Percentiles rank a stretch among this genome's conserved stretches.
Evolutionary conservation across 2,113 vertebrate genomes (phyloP).

Genomic region (Lynx canadensis): DNA sequence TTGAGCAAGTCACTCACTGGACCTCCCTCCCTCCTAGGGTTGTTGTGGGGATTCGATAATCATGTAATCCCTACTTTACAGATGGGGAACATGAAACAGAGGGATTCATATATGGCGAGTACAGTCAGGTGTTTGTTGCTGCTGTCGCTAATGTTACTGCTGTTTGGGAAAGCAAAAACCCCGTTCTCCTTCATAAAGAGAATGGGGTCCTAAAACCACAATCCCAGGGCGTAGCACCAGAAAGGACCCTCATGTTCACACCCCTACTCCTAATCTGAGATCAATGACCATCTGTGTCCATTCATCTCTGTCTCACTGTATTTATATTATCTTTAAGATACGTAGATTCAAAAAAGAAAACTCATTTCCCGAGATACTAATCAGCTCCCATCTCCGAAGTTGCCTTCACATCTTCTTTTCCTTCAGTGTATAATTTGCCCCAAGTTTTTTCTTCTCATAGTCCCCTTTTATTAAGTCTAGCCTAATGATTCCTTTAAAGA

Average conservation of each 20-base stretch:
- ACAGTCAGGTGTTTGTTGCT: neutral
- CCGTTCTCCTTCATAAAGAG: neutral
- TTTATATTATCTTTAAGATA: constrained; percentile 39
- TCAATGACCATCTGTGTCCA: neutral
- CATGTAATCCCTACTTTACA: neutral
- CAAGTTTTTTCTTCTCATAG: constrained; percentile 39
- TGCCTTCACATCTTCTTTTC: constrained; percentile 14
- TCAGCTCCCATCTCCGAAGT: neutral
- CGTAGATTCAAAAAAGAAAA: neutral
- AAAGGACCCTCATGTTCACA: neutral
- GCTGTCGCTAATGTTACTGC: neutral
- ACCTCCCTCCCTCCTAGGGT: no score
- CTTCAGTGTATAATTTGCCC: constrained; percentile 40
- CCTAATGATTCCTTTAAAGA: constrained; percentile 60
- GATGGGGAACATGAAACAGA: neutral
- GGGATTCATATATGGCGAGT: no score
- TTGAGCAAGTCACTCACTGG: neutral
- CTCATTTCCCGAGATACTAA: constrained; percentile 15
- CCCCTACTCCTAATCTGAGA: neutral
- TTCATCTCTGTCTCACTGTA: neutral
- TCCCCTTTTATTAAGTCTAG: constrained; percentile 35
- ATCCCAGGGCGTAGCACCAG: no score
- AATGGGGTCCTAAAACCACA: neutral
- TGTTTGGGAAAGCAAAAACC: neutral
- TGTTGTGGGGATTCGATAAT: neutral